Percentiles rank a stretch among this genome's conserved stretches.
Evolutionary conservation across 2,888 invertebrate species (phyloP).

Genomic region (Spilarctia lutea): DNA sequence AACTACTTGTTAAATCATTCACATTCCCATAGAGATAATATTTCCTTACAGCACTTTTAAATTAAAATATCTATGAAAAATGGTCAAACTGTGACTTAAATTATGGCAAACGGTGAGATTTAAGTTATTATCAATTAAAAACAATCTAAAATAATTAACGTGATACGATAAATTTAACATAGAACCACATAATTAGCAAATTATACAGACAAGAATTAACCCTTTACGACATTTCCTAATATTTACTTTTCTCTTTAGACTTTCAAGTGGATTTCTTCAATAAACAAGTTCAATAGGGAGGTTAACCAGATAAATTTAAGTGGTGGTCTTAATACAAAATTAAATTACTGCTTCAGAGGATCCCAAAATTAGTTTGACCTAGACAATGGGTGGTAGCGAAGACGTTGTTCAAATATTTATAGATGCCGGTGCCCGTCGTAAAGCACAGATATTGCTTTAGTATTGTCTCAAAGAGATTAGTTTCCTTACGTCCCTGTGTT

Average conservation of each 20-base stretch:
- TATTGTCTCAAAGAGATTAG: constrained; percentile 84
- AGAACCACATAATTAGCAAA: neutral
- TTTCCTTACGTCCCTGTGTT: constrained; percentile 73
- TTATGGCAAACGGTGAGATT: neutral
- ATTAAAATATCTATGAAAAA: neutral
- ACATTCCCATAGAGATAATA: neutral
- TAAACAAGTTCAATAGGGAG: constrained; percentile 67
- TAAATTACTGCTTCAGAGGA: constrained; percentile 75
- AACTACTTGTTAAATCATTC: too few relatives aligned
- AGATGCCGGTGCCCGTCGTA: constrained; percentile 75
- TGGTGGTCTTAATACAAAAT: constrained; percentile 76
- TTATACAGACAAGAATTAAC: neutral
- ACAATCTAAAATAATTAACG: neutral
- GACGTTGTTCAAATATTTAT: constrained; percentile 81
- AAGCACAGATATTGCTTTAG: constrained; percentile 80
- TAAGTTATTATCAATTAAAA: neutral
- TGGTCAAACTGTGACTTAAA: too few relatives aligned
- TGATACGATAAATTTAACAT: neutral
- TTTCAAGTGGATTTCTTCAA: constrained; percentile 37
- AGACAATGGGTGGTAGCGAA: constrained; percentile 75
- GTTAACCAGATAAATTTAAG: constrained; percentile 67
- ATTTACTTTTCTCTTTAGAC: constrained; percentile 33
- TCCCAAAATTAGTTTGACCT: constrained; percentile 82
- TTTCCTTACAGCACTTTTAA: neutral
- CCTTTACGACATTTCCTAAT: constrained; percentile 7